Base-by-base conservation (phyloP, 2,888 invertebrate genomes). In the Anorthoa munda region DNA sequence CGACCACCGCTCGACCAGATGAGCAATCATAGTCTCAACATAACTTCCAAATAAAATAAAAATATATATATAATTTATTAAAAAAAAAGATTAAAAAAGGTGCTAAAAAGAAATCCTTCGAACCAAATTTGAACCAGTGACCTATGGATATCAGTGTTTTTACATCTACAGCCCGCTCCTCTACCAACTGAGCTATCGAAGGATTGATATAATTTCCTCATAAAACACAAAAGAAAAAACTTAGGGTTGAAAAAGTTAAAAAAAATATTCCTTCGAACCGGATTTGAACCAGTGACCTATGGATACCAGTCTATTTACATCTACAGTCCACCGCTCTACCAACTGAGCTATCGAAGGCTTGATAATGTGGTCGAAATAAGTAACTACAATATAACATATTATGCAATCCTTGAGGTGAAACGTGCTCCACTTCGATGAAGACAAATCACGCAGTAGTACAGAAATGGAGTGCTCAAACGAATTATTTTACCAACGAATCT, bases 261-360 rank as follows among this genome's bases (percentile, higher is more conserved):
- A 88, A 91, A 88, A 87, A 71, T n/a, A 77, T 46, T 96, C 96
- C 96, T 96, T 96, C 96, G 96, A 97, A 95, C 96, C 96, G 96
- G 96, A 96, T 96, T 97, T 97, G 96, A 97, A 97, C 96, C 97
- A 97, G 97, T 95, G 96, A 96, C 96, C 97, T 97, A 97, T 97
- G 96, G 96, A 97, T 97, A 72, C 79, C 95, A 91, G 84, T 85
- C 66, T 1, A 15, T 59, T 18, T 60, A 82, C 92, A 87, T 75
- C 95, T 95, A 95, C 95, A 95, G 95, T 96, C 95, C 95, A 96
- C 96, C 96, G 96, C 95, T 96, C 96, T 96, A 96, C 96, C 96
- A 60, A 45, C 45, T 60, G 60, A 60, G 60, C 60, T 60, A 60
- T 95, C 95, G 95, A 95, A 96, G 95, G 95, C 84, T 61, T 67